phyloP scores from a whole-genome alignment of 2,797 vertebrate genomes.

The Pseudochirops corinnae region DNA sequence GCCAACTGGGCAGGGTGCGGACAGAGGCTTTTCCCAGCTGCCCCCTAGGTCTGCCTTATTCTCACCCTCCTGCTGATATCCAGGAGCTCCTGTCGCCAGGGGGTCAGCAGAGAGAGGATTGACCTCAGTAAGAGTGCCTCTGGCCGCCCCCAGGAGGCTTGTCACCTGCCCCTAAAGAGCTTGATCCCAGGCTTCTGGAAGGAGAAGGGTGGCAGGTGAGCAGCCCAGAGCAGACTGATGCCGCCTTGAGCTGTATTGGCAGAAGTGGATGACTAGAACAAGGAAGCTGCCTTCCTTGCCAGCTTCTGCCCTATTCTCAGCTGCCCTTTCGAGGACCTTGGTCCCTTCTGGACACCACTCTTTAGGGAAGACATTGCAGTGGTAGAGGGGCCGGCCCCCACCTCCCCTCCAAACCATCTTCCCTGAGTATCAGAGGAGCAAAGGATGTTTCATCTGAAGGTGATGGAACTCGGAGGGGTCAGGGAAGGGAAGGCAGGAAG shows the following conservation, averaged over 20 bases:
- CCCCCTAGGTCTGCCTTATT: neutral
- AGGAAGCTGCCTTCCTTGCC: neutral
- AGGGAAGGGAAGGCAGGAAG: neutral
- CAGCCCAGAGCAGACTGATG: neutral
- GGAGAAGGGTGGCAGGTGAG: neutral
- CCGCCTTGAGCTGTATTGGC: neutral
- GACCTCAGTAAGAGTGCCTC: neutral
- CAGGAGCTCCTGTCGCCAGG: neutral
- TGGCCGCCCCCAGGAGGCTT: neutral
- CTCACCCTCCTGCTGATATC: too few species aligned
- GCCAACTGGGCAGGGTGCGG: neutral
- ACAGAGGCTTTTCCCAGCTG: neutral
- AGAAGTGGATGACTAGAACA: neutral
- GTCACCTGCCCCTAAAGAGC: neutral
- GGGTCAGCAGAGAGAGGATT: neutral
- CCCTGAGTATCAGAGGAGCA: neutral
- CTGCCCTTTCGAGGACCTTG: rapidly evolving
- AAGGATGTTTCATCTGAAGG: neutral
- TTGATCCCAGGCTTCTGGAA: too few species aligned
- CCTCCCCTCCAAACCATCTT: neutral
- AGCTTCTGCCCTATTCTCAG: neutral
- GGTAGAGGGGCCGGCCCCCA: too few species aligned
- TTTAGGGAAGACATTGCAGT: neutral
- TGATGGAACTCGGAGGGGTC: neutral
- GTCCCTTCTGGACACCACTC: neutral